Base-by-base conservation (phyloP, 2,888 invertebrate species). In the Dexiosoma caninum region DNA sequence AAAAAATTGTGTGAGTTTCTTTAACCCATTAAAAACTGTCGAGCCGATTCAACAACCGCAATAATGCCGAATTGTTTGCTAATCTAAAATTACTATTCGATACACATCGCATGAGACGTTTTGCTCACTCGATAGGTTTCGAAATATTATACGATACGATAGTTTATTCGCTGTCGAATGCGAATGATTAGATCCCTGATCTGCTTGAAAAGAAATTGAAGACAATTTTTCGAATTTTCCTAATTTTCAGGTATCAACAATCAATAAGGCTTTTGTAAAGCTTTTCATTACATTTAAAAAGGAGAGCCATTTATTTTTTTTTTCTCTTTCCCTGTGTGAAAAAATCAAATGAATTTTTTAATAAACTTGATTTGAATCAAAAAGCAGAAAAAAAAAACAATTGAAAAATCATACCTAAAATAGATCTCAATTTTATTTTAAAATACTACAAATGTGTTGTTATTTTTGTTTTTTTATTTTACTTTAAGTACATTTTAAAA, bases 361-460 rank as follows among this genome's bases (percentile, higher is more conserved):
- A n/a, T n/a, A 46, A 59, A 60, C 40, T 62, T 40, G 64, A 46
- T 51, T 49, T 21, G 9, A 40, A 27, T 27, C 1, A 21, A 14
- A 16, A 46, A 49, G 32, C 55, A 21, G 32, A 14, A 60, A 14
- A 51, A 1, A 49, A 35, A 59, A 35, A 8, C 3, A 57, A 23
- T n/a, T 23, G 19, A 35, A 53, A 57, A 37, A 69, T 9, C 21
- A 71, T 69, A 77, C 81, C 62, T 81, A 69, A 77, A 81, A 77
- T 77, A 81, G 81, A 81, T 81, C 81, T 81, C 81, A 81, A 81
- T 74, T 81, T 74, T 64, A 69, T 77, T 57, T 51, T 51, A 72
- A 67, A 59, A 23, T 72, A n/a, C n/a, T n/a, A n/a, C n/a, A n/a
- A n/a, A n/a, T n/a, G n/a, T n/a, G 62, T 71, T 78, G 55, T 70